phyloP scores from a whole-genome alignment of 1,140 invertebrate species.

The Tribolium castaneum region DNA sequence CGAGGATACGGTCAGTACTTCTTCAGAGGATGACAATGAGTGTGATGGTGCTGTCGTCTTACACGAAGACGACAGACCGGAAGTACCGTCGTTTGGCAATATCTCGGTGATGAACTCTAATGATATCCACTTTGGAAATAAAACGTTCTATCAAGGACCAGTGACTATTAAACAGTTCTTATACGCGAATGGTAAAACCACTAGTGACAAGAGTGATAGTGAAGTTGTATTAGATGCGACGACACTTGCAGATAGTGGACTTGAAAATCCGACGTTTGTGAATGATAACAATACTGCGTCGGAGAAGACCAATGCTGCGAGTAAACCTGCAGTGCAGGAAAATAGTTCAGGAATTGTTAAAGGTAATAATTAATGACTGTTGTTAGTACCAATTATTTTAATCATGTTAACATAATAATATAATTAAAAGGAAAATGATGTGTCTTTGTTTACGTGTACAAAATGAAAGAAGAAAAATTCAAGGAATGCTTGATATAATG shows the following conservation, averaged over 20 bases:
- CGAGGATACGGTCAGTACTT: slow-evolving; percentile 31
- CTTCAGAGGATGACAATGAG: slow-evolving; percentile 25
- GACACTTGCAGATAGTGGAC: background rate
- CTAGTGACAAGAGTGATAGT: slow-evolving; percentile 28
- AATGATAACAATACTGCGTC: background rate
- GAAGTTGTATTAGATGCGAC: slow-evolving; percentile 14
- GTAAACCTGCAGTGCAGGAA: background rate
- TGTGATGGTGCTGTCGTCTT: slow-evolving; percentile 27
- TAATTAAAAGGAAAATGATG: background rate
- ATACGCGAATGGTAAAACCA: slow-evolving; percentile 57
- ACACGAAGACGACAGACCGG: background rate
- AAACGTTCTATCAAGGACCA: slow-evolving; percentile 73
- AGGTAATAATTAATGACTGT: background rate
- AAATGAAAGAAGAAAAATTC: background rate
- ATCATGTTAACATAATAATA: background rate
- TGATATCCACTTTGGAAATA: slow-evolving; percentile 75
- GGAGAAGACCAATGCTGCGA: background rate
- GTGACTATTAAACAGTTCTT: slow-evolving; percentile 76
- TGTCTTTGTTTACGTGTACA: background rate
- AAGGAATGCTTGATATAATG: too few relatives aligned
- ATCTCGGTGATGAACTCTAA: slow-evolving; percentile 70
- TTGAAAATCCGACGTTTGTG: background rate
- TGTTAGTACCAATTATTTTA: slow-evolving; percentile 19
- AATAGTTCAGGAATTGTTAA: background rate
- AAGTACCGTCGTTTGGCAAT: slow-evolving; percentile 65